Evolutionary conservation across 2,888 invertebrate genomes (phyloP), one percentile per base, ranked within the genome.

Genomic region (Seira musarum): DNA sequence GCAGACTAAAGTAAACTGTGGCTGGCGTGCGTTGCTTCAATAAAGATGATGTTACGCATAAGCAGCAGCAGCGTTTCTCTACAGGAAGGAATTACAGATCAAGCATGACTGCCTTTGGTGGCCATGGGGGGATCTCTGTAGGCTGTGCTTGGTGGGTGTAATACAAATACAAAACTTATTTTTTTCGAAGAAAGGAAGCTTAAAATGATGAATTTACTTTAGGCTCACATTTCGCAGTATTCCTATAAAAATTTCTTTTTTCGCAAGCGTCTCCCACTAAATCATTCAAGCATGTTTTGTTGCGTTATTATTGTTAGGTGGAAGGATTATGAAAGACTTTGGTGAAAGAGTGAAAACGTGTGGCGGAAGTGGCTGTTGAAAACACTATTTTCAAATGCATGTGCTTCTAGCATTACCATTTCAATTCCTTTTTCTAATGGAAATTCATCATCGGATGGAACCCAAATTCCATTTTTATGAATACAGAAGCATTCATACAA

Each of bases 11-110:
- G 64, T 72, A 64, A 64, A 72, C 72, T 24, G 40, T 72, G n/a
- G n/a, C n/a, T n/a, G 66, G 73, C 65, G 66, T 65, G 66, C 53
- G 73, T 65, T 40, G 5, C 40, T 40, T 65, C 74, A 65, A 74
- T 73, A 30, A 57, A 25, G 74, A 74, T 74, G 24, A 64, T 61
- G 70, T 74, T 74, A 74, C 74, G 74, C 74, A 74, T 53, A 74
- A 73, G 22, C 24, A 66, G 57, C 13, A 13, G n/a, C n/a, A n/a
- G n/a, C n/a, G n/a, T n/a, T n/a, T n/a, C n/a, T n/a, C n/a, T n/a
- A n/a, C n/a, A n/a, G n/a, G n/a, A n/a, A n/a, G n/a, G n/a, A n/a
- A n/a, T n/a, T n/a, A n/a, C n/a, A n/a, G n/a, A n/a, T n/a, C n/a
- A n/a, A n/a, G n/a, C n/a, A n/a, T n/a, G n/a, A n/a, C n/a, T n/a